Base-by-base conservation (phyloP, 2,888 invertebrate genomes). In the Ichneumoninae sp. region DNA sequence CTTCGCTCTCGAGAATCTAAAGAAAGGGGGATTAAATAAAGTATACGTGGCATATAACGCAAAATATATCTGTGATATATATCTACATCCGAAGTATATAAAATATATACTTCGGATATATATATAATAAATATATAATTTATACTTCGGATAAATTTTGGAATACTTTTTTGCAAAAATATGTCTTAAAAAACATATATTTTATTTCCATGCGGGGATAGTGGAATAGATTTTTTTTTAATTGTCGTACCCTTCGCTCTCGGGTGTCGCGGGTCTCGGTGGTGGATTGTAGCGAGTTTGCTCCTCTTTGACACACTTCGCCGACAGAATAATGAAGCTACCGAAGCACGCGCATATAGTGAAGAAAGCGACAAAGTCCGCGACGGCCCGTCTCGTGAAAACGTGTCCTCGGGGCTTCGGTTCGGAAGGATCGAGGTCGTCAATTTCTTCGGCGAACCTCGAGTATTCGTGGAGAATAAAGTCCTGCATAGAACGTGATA, bases 331-430 rank as follows among this genome's bases (percentile, higher is more conserved):
- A 16, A 90, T 83, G 40, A 91, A 81, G 1, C 87, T 65, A 13
- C 89, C 87, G 10, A 92, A 76, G 4, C 90, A 70, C 0, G 86
- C 81, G 19, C 90, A 89, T 36, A 92, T 86, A 4, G 86, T 54
- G 5, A 87, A 83, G 13, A 91, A 88, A 0, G 90, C 88, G 0
- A 89, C 30, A 13, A 92, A 69, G 26, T 92, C 91, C 5, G 87
- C 86, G 19, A 88, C 50, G 4, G 85, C 73, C 19, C 85, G 80
- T 60, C 80, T 87, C 7, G 88, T 76, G 47, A 86, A 83, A 13
- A 84, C 30, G 22, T 74, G 76, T 7, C 57, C 57, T 36, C 80
- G 70, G 7, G 70, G 33, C 10, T 75, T 86, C n/a, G 63, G 54
- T 63, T 22, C 76, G n/a, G 78, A n/a, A 4, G 63, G 54, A 75